Evolutionary conservation across 1,140 invertebrate genomes (phyloP).

Genomic region (Hermatobates lingyangjiaoensis): DNA sequence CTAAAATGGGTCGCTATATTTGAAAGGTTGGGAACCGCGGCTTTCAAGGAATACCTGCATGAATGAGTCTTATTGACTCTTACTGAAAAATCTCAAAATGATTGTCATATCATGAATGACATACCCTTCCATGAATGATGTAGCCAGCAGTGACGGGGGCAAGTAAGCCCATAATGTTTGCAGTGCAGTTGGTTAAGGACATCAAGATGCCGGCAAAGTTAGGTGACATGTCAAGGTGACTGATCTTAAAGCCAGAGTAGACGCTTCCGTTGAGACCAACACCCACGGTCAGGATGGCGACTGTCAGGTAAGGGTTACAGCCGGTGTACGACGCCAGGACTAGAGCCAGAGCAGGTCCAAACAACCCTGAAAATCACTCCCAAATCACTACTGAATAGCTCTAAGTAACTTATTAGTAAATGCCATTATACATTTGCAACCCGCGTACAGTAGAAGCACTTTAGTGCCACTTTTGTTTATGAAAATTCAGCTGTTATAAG

Average conservation of each 20-base stretch:
- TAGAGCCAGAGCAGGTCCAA: slow-evolving; percentile 52
- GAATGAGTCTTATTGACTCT: too few species aligned
- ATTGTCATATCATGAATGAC: too few species aligned
- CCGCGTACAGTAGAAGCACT: too few species aligned
- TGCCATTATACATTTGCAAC: too few species aligned
- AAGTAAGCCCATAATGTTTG: slow-evolving; percentile 71
- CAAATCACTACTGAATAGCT: too few species aligned
- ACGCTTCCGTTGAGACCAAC: slow-evolving; percentile 66
- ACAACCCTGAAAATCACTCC: slow-evolving; percentile 53
- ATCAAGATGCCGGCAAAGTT: slow-evolving; percentile 77
- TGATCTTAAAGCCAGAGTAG: slow-evolving; percentile 72
- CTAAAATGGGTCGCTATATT: too few species aligned
- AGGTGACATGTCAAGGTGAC: slow-evolving; percentile 81
- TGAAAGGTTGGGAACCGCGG: too few species aligned
- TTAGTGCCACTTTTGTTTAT: too few species aligned
- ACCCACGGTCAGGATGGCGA: slow-evolving; percentile 51
- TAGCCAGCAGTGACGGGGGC: slow-evolving; percentile 66
- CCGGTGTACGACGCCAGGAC: slow-evolving; percentile 61
- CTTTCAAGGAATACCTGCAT: too few species aligned
- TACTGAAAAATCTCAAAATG: too few species aligned
- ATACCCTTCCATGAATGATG: slow-evolving; percentile 49
- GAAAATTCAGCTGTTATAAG: too few species aligned
- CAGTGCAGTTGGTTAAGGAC: slow-evolving; percentile 82
- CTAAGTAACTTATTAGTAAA: too few species aligned
- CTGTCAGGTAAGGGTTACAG: slow-evolving; percentile 26